Evolutionary conservation across 2,888 invertebrate genomes (phyloP), one percentile per base, ranked within the genome.

Genomic region (Phania funesta): DNA sequence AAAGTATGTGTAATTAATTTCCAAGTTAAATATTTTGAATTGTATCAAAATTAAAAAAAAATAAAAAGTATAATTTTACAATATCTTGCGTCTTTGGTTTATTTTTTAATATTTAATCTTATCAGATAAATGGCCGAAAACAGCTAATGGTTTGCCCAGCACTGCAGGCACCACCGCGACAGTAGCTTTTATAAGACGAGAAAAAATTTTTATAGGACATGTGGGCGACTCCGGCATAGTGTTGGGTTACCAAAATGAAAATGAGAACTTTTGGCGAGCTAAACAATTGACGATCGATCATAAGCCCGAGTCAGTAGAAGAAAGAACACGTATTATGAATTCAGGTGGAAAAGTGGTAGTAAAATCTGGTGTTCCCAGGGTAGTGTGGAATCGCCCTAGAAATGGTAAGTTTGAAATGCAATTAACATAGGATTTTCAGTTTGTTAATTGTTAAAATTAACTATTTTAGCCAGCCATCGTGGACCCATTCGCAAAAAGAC

Each of bases 211-310:
- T 88, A 95, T 98, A 79, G 99, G 99, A 2, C 99, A 99, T 92
- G 99, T 99, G 1, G 99, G 99, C n/a, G 99, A 99, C 92, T 99
- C 99, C 0, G 97, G 96, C 26, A 97, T 99, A 87, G 96, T 98
- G 11, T 92, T 98, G 62, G 98, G 97, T 20, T 95, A 94, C 90
- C 95, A 96, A 89, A 94, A 94, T 85, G 93, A 94, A 85, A 93
- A 93, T 83, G 93, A 94, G 85, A 92, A 93, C 44, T 93, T 93
- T 84, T 98, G 97, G 97, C 93, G 93, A 81, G 95, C 96, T 0
- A 94, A 94, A 88, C 94, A 95, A 8, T 91, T 98, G 75, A 98
- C 98, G 0, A 94, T 94, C 86, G 99, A 99, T 89, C 99, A 99
- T 91, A 99, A 99, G 90, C 99, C 99, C 0, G 98, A 99, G 90